Conservation (phyloP, 2,888 invertebrate genomes). For the Sminthurides aquaticus region DNA sequence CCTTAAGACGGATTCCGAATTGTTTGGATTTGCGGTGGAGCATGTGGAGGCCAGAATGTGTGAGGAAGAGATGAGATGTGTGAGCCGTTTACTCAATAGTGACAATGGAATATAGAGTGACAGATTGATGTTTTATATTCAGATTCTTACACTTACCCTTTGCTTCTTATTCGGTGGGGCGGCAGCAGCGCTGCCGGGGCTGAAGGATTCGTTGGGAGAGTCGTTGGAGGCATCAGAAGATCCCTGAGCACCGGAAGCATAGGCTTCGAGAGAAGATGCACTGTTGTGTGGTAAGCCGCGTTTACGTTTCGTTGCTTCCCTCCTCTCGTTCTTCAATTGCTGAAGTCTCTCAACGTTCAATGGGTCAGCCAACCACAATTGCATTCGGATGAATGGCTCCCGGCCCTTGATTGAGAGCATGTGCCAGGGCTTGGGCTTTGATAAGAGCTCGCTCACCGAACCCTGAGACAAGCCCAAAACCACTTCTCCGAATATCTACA, state of each 20-base stretch:
- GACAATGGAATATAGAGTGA: too few relatives aligned
- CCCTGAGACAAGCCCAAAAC: conserved; percentile 93
- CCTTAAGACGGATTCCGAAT: too few relatives aligned
- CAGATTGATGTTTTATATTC: too few relatives aligned
- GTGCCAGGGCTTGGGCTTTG: conserved; percentile 98
- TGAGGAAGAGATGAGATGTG: too few relatives aligned
- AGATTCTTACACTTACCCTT: conserved; percentile 29
- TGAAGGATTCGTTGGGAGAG: conserved; percentile 43
- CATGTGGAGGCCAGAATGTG: too few relatives aligned
- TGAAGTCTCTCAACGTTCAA: conserved; percentile 80
- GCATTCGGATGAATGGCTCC: conserved; percentile 94
- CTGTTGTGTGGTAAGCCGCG: conserved; percentile 48
- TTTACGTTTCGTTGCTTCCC: conserved; percentile 84
- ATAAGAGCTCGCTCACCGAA: conserved; percentile 91
- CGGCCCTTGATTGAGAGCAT: conserved; percentile 97
- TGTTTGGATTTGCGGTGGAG: too few relatives aligned
- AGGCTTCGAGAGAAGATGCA: conserved; percentile 40
- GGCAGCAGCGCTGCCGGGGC: conserved; percentile 42
- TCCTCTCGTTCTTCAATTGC: conserved; percentile 78
- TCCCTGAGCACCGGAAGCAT: conserved; percentile 42
- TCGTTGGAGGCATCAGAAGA: conserved; percentile 44
- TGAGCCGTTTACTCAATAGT: too few relatives aligned
- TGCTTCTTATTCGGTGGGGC: conserved; percentile 44
- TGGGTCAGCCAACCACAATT: conserved; percentile 90
- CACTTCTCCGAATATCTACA: conserved; percentile 88